A percentile compares a stretch with the other conserved stretches of the same genome.
Conservation (phyloP, 2,888 invertebrate species). For the Ligdia adustata region DNA sequence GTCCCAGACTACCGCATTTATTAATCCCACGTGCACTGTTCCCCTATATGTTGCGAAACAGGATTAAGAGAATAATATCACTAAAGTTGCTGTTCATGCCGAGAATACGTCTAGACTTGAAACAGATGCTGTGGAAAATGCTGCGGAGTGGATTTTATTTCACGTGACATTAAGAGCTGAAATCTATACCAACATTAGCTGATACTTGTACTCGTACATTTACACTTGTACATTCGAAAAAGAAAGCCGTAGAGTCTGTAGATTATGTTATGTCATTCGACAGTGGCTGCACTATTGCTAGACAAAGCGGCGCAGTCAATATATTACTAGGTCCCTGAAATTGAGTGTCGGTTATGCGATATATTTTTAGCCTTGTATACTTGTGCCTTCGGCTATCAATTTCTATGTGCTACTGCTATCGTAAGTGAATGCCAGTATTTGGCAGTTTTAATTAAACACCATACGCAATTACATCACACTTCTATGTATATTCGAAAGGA, state of each 20-base stretch:
- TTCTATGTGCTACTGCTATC: too few species aligned
- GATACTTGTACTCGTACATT: background rate
- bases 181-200: conserved; percentile 3
- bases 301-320: conserved; percentile 51
- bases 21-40: conserved; percentile 50
- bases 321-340: conserved; percentile 67
- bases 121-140: conserved; percentile 19
- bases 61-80: conserved; percentile 29
- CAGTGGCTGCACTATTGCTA: conserved; percentile 47
- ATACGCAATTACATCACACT: too few species aligned
- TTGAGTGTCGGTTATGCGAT: conserved; percentile 52
- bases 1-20: conserved; percentile 50
- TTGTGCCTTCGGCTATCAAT: too few species aligned
- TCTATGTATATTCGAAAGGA: too few species aligned
- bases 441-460: too few species aligned
- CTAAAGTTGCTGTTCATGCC: conserved; percentile 14
- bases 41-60: conserved; percentile 33
- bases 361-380: conserved; percentile 53
- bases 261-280: conserved; percentile 37
- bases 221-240: conserved; percentile 10
- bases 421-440: too few species aligned
- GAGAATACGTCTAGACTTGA: conserved; percentile 22
- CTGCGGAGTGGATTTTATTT: conserved; percentile 9
- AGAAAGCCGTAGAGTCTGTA: conserved; percentile 21
- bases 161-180: conserved; percentile 11